A percentile compares a stretch with the other conserved stretches of the same genome.
Evolutionary conservation across 2,888 invertebrate genomes (phyloP).

Genomic region (Sinelater perroti): DNA sequence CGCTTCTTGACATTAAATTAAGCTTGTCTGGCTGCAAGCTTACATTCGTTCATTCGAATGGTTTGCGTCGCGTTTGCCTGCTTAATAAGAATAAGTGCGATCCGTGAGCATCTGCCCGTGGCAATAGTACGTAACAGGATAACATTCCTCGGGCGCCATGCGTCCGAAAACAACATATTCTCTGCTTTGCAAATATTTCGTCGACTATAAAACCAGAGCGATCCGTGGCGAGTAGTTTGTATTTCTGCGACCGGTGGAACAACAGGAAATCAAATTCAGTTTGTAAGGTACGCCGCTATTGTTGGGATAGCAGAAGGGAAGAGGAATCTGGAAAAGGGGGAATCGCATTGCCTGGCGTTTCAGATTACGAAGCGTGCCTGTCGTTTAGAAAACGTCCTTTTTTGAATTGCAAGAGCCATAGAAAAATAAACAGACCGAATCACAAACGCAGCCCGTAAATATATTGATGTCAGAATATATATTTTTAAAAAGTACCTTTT

Average conservation of each 20-base stretch:
- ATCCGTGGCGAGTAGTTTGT: too few relatives aligned
- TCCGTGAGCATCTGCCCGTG: background rate
- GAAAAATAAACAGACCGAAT: background rate
- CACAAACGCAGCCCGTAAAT: too few relatives aligned
- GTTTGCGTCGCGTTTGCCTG: constrained; percentile 2
- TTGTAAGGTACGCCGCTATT: background rate
- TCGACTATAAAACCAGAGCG: too few relatives aligned
- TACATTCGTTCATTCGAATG: constrained; percentile 1
- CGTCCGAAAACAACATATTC: too few relatives aligned
- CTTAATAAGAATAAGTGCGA: background rate
- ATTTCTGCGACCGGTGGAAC: background rate
- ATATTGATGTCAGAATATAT: too few relatives aligned
- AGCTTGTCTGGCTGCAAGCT: background rate
- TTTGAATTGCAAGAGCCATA: background rate
- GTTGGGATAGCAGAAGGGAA: background rate
- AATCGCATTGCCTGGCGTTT: background rate
- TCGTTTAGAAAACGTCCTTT: background rate
- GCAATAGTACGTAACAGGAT: too few relatives aligned
- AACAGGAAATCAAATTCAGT: constrained; percentile 2
- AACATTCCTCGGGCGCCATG: too few relatives aligned
- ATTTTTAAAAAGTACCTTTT: too few relatives aligned
- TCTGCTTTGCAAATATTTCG: too few relatives aligned
- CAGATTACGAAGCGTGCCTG: background rate
- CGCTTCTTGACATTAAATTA: constrained; percentile 10
- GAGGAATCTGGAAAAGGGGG: constrained; percentile 10